These are phyloP conservation scores for Eueides isabella DNA, from an alignment of 1,140 invertebrate species.

Conservation along the genomic window DNA sequence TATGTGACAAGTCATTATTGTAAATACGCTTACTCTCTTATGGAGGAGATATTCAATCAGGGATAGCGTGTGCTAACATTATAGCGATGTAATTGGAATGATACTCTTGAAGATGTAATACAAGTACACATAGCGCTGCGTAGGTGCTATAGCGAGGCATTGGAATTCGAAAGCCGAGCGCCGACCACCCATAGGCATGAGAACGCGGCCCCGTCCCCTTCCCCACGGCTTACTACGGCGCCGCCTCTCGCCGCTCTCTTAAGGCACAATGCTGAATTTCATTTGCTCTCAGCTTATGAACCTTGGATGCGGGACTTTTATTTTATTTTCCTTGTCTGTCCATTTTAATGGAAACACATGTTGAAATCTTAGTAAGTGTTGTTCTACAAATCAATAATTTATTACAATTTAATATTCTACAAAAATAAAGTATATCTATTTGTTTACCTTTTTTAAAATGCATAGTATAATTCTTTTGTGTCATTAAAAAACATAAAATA, in stretches of 20 bases:
- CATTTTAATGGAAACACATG: constrained; percentile 35
- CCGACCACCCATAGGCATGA: constrained; percentile 80
- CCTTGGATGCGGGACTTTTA: constrained; percentile 60
- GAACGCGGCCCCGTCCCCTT: constrained; percentile 71
- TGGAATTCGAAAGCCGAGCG: constrained; percentile 80
- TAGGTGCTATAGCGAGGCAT: constrained; percentile 77
- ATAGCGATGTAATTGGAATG: constrained; percentile 25
- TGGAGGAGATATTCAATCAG: background rate
- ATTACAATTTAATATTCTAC: background rate
- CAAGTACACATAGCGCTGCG: constrained; percentile 60
- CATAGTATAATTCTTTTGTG: background rate
- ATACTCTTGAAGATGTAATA: constrained; percentile 21
- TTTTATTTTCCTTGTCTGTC: constrained; percentile 48
- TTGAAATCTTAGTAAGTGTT: constrained; percentile 24
- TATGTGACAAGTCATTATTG: constrained; percentile 52
- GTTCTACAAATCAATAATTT: background rate
- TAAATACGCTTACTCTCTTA: constrained; percentile 17
- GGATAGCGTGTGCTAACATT: background rate
- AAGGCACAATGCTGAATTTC: constrained; percentile 76
- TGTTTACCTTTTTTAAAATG: background rate
- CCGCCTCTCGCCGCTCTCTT: constrained; percentile 71
- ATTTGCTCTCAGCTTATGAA: constrained; percentile 67
- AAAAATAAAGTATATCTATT: background rate
- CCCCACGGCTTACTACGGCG: constrained; percentile 65
- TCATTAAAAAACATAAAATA: background rate